Evolutionary conservation across 2,797 vertebrate genomes (phyloP), one percentile per base, ranked within the genome.

Genomic region (Hapalemur alaotrensis): DNA sequence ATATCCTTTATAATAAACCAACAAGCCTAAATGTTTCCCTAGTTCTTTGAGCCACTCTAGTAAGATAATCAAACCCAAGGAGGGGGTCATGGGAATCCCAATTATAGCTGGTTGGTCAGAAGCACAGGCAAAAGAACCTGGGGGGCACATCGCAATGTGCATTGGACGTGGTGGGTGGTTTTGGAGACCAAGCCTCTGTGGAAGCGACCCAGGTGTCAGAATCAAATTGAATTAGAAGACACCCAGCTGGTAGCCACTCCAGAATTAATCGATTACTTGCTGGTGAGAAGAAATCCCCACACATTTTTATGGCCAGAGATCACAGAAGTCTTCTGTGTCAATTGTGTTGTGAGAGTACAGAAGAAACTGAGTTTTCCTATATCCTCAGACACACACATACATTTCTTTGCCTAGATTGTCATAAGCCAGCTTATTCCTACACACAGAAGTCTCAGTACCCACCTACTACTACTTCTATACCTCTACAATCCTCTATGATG

Each of bases 401-500:
- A 10, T 35, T 43, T 70, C 67, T 91, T 61, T 28, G 73, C 48
- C 75, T 63, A 32, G 43, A 92, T 54, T 35, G 57, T 38, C 75
- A 30, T 25, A 41, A 46, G 32, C 41, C 43, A 50, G 43, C 32
- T 83, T 4, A 7, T 8, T 25, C 7, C 57, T 25, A 50, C 5
- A 59, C 30, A 28, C 32, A 28, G 35, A 83, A 22, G 25, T 48
- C 89, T 94, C n/a, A 22, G 63, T 1, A 57, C 35, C 87, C 14
- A 43, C 15, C 32, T 4, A 20, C 18, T 28, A 9, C 17, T 22
- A 38, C 2, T 0, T 12, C 22, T 3, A 11, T 4, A 46, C 12
- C 15, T 48, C 63, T 23, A 32, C 9, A 46, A 75, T 22, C n/a
- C 84, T 73, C 69, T 22, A 7, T 17, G 14, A 10, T 3, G 23